Evolutionary conservation across 2,113 vertebrate genomes (phyloP), one percentile per base, ranked within the genome.

Genomic region (Leucosticte australis): DNA sequence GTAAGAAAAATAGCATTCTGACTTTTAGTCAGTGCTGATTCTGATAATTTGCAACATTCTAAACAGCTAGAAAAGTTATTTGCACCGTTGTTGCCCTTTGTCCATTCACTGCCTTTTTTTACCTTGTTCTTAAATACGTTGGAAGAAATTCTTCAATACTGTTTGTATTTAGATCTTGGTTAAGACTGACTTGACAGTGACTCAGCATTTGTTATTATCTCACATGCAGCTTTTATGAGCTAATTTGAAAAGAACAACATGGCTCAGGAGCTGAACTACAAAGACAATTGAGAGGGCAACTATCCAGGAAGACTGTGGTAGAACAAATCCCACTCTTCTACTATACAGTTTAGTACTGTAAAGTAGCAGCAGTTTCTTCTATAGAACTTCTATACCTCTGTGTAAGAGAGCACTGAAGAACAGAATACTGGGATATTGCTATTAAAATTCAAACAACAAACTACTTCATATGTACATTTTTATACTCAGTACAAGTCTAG

Each of bases 1-100:
- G 46, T 96, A 96, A 93, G 90, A 94, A 95, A 96, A 94, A 95
- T 94, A 95, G 92, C 94, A 91, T 82, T 87, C 95, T 96, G 94
- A 95, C 93, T 88, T 91, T 37, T 19, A 63, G 95, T 89, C 95
- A 94, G 92, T 28, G 90, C 94, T 33, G 71, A 94, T 83, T 83
- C 80, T 2, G 44, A 26, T 86, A 49, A 92, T 41, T 79, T 3
- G 9, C 49, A 64, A 57, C 59, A 88, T 74, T 86, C 90, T 89
- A 90, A 83, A 88, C 49, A 93, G 60, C 73, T 86, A 93, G 79
- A 95, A 70, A 85, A 94, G 39, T 70, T 62, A 88, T 68, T 63
- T 86, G 92, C 82, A 88, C 33, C 0, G 0, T 22, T 83, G 59
- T 33, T 90, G 94, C 68, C 79, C 90, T 33, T 33, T 42, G 30